Base-by-base conservation (phyloP, 2,797 vertebrate genomes). In the Dallia pectoralis region DNA sequence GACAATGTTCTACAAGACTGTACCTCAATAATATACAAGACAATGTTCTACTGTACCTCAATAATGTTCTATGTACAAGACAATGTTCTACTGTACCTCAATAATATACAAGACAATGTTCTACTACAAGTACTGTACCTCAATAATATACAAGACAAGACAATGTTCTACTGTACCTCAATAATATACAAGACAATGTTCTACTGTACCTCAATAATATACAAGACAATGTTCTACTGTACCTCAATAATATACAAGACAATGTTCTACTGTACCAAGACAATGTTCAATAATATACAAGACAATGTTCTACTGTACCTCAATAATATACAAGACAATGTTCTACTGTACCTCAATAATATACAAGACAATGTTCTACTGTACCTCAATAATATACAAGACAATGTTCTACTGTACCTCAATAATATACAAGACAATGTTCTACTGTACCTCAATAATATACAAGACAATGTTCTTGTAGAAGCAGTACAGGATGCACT, bases 111-210 rank as follows among this genome's bases (percentile, higher is more conserved):
- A 92, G 75, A 96, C 95, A 51, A 96, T 95, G 80, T 96, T 96
- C 89, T 96, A 96, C 91, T 96, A 96, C 91, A 96, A 96, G 81
- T 95, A 96, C n/a, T 25, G n/a, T 94, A 96, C 95, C 95, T 96
- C 95, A 0, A 96, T 96, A 66, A 96, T 96, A 81, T 96, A 96
- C 72, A 96, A 92, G 75, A 96, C 95, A 51, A 96, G n/a, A n/a
- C n/a, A n/a, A n/a, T n/a, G n/a, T n/a, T n/a, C n/a, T n/a, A n/a
- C n/a, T 25, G n/a, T 94, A 96, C 95, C 95, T 96, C 95, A 0
- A 96, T 96, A 66, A 96, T 96, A 81, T 96, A 96, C 72, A 96
- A 92, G 75, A 96, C 95, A 51, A 96, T 95, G 80, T 96, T 96
- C 89, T 96, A n/a, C n/a, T 25, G n/a, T 94, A 96, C 95, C 95